Evolutionary conservation across 2,113 vertebrate species (phyloP), one percentile per base, ranked within the genome.

Genomic region (Brachirus orientalis): DNA sequence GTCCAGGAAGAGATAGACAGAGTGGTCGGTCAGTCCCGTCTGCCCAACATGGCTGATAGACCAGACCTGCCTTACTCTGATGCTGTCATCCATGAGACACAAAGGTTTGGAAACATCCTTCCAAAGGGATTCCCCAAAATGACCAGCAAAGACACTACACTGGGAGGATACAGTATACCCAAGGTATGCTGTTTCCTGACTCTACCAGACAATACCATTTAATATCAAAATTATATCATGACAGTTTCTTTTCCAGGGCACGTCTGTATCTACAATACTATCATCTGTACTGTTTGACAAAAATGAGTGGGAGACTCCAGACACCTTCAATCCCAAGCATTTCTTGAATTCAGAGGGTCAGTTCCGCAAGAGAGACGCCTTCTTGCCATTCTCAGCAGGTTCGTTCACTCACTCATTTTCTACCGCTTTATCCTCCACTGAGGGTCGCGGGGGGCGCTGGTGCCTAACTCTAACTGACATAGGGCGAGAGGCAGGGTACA

Each of bases 381-480:
- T 97, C 79, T 65, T 96, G 59, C 94, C 95, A 8, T 98, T 98
- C 88, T 96, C 94, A 75, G 85, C 93, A 88, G 94, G 95, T 98
- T 88, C 8, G 10, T 71, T 10, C 40, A 13, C 1, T 43, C 8
- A n/a, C n/a, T n/a, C n/a, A n/a, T n/a, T n/a, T n/a, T n/a, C n/a
- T n/a, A n/a, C n/a, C n/a, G n/a, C n/a, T n/a, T n/a, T n/a, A n/a
- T n/a, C n/a, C n/a, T n/a, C n/a, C n/a, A n/a, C n/a, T n/a, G n/a
- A n/a, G n/a, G n/a, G n/a, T n/a, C n/a, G n/a, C n/a, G n/a, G n/a
- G n/a, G n/a, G n/a, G n/a, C n/a, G n/a, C n/a, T n/a, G n/a, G n/a
- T n/a, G n/a, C n/a, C n/a, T n/a, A n/a, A n/a, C n/a, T n/a, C n/a
- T n/a, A n/a, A n/a, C n/a, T n/a, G n/a, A n/a, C n/a, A n/a, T n/a